These are phyloP conservation scores for Hybos culiciformis DNA, from an alignment of 2,888 invertebrate species.

Conservation along the genomic window DNA sequence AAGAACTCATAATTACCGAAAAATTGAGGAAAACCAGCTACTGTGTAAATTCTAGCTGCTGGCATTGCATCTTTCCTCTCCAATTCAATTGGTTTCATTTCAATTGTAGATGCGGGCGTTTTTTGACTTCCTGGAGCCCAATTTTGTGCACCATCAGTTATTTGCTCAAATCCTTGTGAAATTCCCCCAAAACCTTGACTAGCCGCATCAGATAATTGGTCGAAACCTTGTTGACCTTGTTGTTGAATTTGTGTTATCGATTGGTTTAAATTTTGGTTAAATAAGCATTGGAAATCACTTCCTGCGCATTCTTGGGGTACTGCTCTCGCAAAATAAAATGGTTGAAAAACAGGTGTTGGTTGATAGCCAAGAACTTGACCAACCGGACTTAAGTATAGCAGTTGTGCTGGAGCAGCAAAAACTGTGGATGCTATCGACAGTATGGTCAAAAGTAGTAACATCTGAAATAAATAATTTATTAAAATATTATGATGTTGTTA, in stretches of 20 bases:
- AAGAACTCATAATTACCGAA: slow-evolving; percentile 22
- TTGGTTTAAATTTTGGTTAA: neutral
- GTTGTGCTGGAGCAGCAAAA: slow-evolving; percentile 9
- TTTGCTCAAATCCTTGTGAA: too few species aligned
- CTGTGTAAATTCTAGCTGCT: slow-evolving; percentile 37
- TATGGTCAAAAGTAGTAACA: neutral
- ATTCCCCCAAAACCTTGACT: too few species aligned
- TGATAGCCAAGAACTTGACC: slow-evolving; percentile 12
- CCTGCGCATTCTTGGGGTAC: neutral
- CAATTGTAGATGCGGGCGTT: neutral
- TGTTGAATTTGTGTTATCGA: neutral
- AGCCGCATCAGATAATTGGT: neutral
- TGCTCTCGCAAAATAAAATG: too few species aligned
- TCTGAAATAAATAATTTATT: too few species aligned
- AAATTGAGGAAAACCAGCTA: slow-evolving; percentile 41
- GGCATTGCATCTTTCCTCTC: slow-evolving; percentile 15
- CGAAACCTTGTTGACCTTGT: neutral
- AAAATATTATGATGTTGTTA: too few species aligned
- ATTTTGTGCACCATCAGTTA: neutral
- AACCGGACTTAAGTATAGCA: slow-evolving; percentile 7
- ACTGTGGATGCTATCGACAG: neutral
- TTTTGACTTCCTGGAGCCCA: neutral
- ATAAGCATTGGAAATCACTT: too few species aligned
- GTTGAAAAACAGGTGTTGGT: neutral
- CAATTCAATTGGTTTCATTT: slow-evolving; percentile 12